Conservation (phyloP, 2,888 invertebrate genomes). For the Anodontia alba region DNA sequence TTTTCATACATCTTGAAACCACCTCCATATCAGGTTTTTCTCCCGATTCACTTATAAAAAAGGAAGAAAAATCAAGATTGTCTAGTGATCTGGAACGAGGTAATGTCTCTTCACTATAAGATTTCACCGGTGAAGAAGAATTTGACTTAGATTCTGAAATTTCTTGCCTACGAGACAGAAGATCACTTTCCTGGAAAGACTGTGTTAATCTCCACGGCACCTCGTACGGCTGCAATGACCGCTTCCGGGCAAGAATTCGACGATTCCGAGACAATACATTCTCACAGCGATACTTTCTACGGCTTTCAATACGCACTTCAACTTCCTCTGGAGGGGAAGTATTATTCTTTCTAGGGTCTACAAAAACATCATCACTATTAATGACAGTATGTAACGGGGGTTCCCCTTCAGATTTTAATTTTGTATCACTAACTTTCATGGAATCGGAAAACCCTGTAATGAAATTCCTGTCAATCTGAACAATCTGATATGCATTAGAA, state of each 20-base stretch:
- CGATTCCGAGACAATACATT: conserved; percentile 50
- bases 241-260: conserved; percentile 58
- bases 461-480: conserved; percentile 76
- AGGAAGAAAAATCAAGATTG: conserved; percentile 77
- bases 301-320: conserved; percentile 54
- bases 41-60: conserved; percentile 61
- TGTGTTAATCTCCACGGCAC: conserved; percentile 77
- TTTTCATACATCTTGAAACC: conserved; percentile 75
- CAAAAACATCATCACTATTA: conserved; percentile 38
- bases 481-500: conserved; percentile 66
- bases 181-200: conserved; percentile 71
- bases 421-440: conserved; percentile 33
- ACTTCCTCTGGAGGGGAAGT: conserved; percentile 54
- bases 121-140: conserved; percentile 72
- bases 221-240: conserved; percentile 76
- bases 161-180: conserved; percentile 51
- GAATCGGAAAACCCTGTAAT: conserved; percentile 70
- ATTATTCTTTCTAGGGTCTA: conserved; percentile 51
- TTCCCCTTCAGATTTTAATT: not conserved
- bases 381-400: conserved; percentile 15
- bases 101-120: conserved; percentile 56
- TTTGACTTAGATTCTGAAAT: conserved; percentile 72
- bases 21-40: conserved; percentile 76
- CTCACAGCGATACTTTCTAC: conserved; percentile 45
- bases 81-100: conserved; percentile 80